These are phyloP conservation scores for Enteromius thamalakanensis DNA, from an alignment of 2,797 vertebrate genomes.

Conservation along the genomic window DNA sequence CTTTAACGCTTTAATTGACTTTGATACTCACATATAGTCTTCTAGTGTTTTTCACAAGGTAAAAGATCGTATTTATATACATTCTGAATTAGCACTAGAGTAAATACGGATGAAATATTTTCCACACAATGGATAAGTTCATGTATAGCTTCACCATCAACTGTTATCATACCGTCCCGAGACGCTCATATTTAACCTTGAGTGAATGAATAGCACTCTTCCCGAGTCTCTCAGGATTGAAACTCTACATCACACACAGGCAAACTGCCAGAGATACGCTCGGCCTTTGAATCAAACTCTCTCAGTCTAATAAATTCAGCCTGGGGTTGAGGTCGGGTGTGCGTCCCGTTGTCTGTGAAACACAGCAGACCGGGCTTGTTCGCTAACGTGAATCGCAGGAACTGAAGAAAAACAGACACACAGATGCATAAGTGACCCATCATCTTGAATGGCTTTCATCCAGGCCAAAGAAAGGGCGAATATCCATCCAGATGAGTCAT, in stretches of 20 bases:
- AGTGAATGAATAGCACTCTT: slow-evolving; percentile 24
- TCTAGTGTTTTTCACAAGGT: too few species aligned
- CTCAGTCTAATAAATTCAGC: slow-evolving; percentile 30
- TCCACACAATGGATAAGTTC: neutral
- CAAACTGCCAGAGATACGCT: slow-evolving; percentile 16
- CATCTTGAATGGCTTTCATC: slow-evolving; percentile 3
- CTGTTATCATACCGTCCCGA: neutral
- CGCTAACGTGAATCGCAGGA: slow-evolving; percentile 28
- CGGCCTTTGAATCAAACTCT: slow-evolving; percentile 13
- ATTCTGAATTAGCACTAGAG: neutral
- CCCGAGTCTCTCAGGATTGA: neutral
- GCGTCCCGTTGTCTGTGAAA: slow-evolving; percentile 28
- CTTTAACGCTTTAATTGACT: neutral
- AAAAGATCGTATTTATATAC: neutral
- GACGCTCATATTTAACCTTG: slow-evolving; percentile 36
- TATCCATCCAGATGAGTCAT: neutral
- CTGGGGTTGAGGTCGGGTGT: slow-evolving; percentile 14
- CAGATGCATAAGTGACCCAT: neutral
- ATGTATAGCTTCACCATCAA: neutral
- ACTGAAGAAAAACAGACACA: neutral
- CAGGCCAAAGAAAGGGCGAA: neutral
- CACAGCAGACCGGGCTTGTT: slow-evolving; percentile 10
- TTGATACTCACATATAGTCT: neutral
- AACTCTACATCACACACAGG: slow-evolving; percentile 38
- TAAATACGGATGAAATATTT: neutral